Conservation (phyloP, 2,888 invertebrate species). For the Drosophila planitibia region DNA sequence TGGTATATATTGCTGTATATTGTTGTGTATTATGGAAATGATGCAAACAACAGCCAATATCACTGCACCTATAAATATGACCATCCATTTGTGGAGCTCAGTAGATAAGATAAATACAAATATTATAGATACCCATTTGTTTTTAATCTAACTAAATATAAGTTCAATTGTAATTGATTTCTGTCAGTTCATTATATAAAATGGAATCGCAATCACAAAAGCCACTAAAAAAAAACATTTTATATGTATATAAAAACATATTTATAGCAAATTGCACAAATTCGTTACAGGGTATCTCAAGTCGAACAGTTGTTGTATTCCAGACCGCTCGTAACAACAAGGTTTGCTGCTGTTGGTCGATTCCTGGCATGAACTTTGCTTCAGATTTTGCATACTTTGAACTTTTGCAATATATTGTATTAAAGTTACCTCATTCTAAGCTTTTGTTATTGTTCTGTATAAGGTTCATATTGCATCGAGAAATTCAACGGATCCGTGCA, state of each 20-base stretch:
- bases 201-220: neutral
- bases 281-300: conserved; percentile 1
- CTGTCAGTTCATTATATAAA: neutral
- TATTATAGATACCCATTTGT: neutral
- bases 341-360: conserved; percentile 42
- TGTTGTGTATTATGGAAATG: conserved; percentile 1
- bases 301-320: neutral
- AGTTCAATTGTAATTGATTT: neutral
- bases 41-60: neutral
- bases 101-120: no score
- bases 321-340: conserved; percentile 39
- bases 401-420: conserved; percentile 65
- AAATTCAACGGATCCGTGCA: neutral
- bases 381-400: conserved; percentile 69
- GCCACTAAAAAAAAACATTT: neutral
- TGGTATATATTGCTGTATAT: neutral
- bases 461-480: neutral
- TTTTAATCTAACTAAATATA: neutral
- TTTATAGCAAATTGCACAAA: neutral
- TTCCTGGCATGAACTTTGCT: conserved; percentile 32
- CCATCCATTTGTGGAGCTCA: neutral
- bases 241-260: neutral
- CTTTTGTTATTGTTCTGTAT: conserved; percentile 22
- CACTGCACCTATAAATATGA: neutral
- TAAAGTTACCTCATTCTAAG: conserved; percentile 35